A percentile compares a stretch with the other conserved stretches of the same genome.
phyloP scores from a whole-genome alignment of 1,140 invertebrate species.

The Planococcus citri region DNA sequence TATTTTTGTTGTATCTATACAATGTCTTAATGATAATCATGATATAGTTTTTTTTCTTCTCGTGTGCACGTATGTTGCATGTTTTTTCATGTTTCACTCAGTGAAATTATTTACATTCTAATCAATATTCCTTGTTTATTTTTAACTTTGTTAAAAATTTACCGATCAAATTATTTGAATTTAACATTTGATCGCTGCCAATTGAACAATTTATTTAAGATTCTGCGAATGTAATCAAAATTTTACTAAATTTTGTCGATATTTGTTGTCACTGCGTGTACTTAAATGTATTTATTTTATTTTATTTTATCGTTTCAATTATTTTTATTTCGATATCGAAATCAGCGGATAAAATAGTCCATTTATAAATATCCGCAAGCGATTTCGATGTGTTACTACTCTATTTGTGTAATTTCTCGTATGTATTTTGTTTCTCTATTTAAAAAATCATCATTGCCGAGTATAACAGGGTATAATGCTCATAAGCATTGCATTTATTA shows the following conservation, averaged over 20 bases:
- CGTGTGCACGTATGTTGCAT: too few species aligned
- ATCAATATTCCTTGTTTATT: neutral
- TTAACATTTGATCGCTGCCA: too few species aligned
- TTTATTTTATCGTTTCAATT: neutral
- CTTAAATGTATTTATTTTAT: neutral
- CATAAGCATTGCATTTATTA: constrained; percentile 4
- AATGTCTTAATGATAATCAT: neutral
- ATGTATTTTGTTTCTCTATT: neutral
- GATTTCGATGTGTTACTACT: too few species aligned
- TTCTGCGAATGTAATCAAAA: neutral
- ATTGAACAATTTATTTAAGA: too few species aligned
- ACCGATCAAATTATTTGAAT: too few species aligned
- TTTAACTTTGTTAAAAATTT: neutral
- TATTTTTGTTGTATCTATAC: neutral
- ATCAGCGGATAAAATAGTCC: too few species aligned
- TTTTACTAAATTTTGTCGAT: neutral
- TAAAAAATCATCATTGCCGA: neutral
- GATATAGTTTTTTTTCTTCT: neutral
- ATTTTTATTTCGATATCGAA: too few species aligned
- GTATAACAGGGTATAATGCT: constrained; percentile 9
- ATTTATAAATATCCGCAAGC: too few species aligned
- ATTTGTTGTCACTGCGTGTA: neutral
- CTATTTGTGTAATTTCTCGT: neutral
- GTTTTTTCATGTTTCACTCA: too few species aligned
- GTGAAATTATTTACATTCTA: neutral